Conservation (phyloP, 2,797 vertebrate genomes). For the Sternotherus odoratus region DNA sequence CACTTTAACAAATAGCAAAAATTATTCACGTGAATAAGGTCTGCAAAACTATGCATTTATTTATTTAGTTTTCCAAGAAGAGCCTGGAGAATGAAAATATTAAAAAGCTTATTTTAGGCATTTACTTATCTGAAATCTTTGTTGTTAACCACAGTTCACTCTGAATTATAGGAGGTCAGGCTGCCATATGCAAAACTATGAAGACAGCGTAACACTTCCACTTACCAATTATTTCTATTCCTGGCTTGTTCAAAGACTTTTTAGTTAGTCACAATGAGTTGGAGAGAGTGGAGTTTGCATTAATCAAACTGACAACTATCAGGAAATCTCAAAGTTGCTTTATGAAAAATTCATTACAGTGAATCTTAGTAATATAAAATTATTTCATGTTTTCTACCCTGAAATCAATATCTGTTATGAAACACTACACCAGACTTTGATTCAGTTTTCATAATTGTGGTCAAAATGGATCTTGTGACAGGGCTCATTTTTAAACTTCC, state of each 20-base stretch:
- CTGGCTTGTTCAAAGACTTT: not conserved
- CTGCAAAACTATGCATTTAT: not conserved
- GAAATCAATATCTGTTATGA: not conserved
- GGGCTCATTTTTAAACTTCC: not conserved
- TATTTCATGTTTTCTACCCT: not conserved
- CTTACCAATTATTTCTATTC: not conserved
- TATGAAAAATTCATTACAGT: not conserved
- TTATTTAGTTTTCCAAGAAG: not conserved
- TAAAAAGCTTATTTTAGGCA: not conserved
- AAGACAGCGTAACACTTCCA: slow-evolving; percentile 9
- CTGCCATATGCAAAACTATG: not conserved
- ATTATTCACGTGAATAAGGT: not conserved
- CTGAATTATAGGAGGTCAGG: not conserved
- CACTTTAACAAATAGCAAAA: not conserved
- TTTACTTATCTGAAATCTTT: not conserved
- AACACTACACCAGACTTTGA: not conserved
- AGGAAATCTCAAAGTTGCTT: not conserved
- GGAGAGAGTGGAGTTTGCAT: slow-evolving; percentile 1
- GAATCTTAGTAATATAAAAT: not conserved
- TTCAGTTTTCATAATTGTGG: not conserved
- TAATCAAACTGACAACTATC: not conserved
- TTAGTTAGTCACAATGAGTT: not conserved
- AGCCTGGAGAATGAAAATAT: not conserved
- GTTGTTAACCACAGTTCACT: not conserved
- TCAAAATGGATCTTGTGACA: not conserved